Percentiles rank a stretch among this genome's conserved stretches.
Conservation (phyloP, 2,888 invertebrate genomes). For the Dynastes grantii region DNA sequence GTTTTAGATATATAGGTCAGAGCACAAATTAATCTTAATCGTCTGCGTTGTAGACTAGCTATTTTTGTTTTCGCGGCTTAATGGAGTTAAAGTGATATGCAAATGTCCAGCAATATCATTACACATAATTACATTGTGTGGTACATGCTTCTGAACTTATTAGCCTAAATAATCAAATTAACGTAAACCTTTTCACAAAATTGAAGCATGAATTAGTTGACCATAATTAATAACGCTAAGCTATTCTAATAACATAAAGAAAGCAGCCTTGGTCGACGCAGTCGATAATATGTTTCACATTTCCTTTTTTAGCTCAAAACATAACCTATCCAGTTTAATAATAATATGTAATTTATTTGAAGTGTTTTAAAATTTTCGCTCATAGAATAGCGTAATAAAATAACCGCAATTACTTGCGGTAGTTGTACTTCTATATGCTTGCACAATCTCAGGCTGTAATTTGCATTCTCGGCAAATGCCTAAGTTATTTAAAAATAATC, state of each 20-base stretch:
- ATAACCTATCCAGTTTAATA: neutral
- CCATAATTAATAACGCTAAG: neutral
- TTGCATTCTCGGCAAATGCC: neutral
- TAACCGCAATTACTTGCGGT: neutral
- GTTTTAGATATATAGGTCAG: too few species aligned
- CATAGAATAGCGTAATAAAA: slow-evolving; percentile 1
- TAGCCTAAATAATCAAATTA: slow-evolving; percentile 19
- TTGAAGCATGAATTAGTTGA: neutral
- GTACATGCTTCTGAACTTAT: neutral
- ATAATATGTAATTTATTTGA: neutral
- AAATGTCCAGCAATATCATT: neutral
- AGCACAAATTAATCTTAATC: too few species aligned
- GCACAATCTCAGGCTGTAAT: neutral
- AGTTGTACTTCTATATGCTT: neutral
- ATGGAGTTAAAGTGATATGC: slow-evolving; percentile 11
- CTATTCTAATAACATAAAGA: neutral
- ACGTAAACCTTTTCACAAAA: neutral
- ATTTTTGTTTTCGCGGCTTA: slow-evolving; percentile 2
- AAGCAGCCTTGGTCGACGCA: neutral
- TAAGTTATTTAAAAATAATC: neutral
- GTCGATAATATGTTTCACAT: neutral
- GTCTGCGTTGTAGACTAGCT: too few species aligned
- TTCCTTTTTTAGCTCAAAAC: neutral
- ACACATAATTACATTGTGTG: neutral
- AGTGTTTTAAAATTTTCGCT: neutral